These are phyloP conservation scores for Decapterus maruadsi DNA, from an alignment of 2,797 vertebrate species.

Conservation along the genomic window DNA sequence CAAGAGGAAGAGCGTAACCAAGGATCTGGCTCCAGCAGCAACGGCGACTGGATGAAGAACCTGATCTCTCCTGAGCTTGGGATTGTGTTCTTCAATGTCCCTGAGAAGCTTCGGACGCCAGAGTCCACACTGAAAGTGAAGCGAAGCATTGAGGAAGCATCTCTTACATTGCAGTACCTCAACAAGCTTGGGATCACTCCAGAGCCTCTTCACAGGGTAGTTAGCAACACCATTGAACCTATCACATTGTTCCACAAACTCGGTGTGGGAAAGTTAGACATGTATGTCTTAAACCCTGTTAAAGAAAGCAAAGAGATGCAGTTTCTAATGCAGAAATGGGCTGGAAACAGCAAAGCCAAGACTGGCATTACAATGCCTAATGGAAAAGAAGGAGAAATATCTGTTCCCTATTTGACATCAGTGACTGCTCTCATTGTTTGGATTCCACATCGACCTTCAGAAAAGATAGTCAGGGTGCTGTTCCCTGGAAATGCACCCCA, in stretches of 20 bases:
- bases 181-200: conserved; percentile 94
- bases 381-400: conserved; percentile 98
- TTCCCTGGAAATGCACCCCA: conserved; percentile 99
- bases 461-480: conserved; percentile 97
- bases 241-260: conserved; percentile 98
- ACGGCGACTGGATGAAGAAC: conserved; percentile 97
- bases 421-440: conserved; percentile 98
- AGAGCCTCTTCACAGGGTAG: conserved; percentile 94
- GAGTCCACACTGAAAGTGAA: conserved; percentile 96
- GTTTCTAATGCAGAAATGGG: conserved; percentile 99
- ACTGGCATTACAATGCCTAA: conserved; percentile 95
- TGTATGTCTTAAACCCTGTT: conserved; percentile 97
- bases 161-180: conserved; percentile 95
- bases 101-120: conserved; percentile 93
- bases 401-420: conserved; percentile 97
- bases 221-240: conserved; percentile 95
- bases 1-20: conserved; percentile 95
- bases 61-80: conserved; percentile 98
- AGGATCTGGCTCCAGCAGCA: conserved; percentile 89
- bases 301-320: conserved; percentile 99
- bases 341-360: conserved; percentile 98
- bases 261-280: conserved; percentile 96
- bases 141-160: conserved; percentile 97
- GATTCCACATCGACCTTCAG: conserved; percentile 95
- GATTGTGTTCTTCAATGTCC: conserved; percentile 98